Percentiles rank a stretch among this genome's conserved stretches.
phyloP scores from a whole-genome alignment of 2,113 vertebrate genomes.

The Sakesphorus luctuosus region DNA sequence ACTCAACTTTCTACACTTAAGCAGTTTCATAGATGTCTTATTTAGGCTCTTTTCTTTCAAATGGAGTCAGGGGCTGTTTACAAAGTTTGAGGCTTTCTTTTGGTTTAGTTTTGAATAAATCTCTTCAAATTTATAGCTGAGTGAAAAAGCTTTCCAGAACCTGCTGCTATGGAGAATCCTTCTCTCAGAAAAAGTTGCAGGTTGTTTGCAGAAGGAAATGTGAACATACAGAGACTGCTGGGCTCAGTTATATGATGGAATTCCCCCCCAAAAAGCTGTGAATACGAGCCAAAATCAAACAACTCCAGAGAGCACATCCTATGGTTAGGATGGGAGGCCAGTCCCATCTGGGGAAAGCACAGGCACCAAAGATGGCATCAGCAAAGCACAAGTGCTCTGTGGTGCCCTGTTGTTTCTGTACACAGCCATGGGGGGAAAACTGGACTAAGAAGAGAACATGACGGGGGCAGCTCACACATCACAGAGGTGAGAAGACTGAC shows the following conservation, averaged over 20 bases:
- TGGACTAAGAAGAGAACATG: neutral
- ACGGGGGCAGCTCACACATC: neutral
- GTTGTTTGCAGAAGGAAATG: neutral
- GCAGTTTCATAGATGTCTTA: neutral
- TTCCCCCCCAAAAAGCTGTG: neutral
- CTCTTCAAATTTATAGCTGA: neutral
- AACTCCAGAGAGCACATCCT: neutral
- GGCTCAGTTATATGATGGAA: neutral
- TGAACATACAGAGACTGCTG: neutral
- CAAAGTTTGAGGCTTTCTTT: neutral
- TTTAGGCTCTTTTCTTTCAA: neutral
- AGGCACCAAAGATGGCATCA: neutral
- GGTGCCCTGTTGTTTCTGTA: neutral
- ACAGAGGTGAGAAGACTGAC: neutral
- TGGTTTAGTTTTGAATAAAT: neutral
- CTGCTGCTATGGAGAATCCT: neutral
- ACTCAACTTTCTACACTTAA: neutral
- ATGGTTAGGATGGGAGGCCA: neutral
- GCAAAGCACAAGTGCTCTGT: neutral
- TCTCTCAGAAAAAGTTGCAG: neutral
- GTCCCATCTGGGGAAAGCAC: neutral
- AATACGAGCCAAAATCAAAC: neutral
- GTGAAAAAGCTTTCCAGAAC: neutral
- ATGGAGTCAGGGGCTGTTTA: neutral
- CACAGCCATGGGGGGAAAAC: neutral